Evolutionary conservation across 1,140 invertebrate genomes (phyloP).

Genomic region (Drosophila rhopaloa): DNA sequence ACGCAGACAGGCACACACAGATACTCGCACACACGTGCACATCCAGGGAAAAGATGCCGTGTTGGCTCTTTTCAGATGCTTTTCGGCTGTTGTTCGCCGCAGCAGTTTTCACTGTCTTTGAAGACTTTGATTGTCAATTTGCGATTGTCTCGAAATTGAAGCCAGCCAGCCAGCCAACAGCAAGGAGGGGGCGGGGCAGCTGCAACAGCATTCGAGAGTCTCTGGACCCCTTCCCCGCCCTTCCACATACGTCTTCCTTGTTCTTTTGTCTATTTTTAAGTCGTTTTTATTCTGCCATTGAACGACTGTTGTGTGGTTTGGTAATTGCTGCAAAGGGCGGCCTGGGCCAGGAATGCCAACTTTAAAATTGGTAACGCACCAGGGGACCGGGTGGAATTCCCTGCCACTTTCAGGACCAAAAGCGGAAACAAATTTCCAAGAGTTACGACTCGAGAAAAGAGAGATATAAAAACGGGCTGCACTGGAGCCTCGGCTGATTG

Average conservation of each 20-base stretch:
- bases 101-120: constrained; percentile 82
- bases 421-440: constrained; percentile 76
- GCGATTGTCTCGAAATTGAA: constrained; percentile 83
- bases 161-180: constrained; percentile 52
- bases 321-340: constrained; percentile 78
- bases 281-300: constrained; percentile 79
- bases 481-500: constrained; percentile 53
- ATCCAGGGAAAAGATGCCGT: constrained; percentile 70
- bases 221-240: constrained; percentile 13
- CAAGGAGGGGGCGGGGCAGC: constrained; percentile 17
- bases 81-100: constrained; percentile 66
- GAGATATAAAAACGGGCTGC: constrained; percentile 46
- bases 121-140: constrained; percentile 83
- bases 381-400: constrained; percentile 20
- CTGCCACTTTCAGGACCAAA: constrained; percentile 65
- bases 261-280: constrained; percentile 82
- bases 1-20: constrained; percentile 51
- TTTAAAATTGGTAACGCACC: constrained; percentile 79
- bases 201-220: constrained; percentile 57
- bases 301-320: constrained; percentile 81
- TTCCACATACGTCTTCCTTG: constrained; percentile 23
- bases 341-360: constrained; percentile 62
- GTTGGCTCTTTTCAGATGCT: constrained; percentile 68
- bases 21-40: constrained; percentile 29
- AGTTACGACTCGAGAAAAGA: constrained; percentile 58